phyloP scores from a whole-genome alignment of 2,113 vertebrate species.

The Camelus dromedarius region DNA sequence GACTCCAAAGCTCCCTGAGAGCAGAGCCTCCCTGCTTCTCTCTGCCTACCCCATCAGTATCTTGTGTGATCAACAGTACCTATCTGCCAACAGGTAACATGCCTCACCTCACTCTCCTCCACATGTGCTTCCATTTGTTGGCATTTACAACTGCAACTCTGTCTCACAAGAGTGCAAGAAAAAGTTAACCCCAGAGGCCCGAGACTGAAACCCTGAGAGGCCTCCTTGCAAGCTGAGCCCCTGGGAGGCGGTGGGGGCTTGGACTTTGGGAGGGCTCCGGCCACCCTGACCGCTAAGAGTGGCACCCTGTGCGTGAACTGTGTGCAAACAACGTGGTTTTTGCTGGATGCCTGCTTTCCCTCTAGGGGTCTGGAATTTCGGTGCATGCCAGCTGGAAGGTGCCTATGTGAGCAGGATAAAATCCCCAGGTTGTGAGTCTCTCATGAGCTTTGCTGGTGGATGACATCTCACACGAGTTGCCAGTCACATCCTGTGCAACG shows the following conservation, averaged over 20 bases:
- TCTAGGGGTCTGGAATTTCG: neutral
- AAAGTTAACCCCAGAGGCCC: neutral
- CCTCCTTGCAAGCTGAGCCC: neutral
- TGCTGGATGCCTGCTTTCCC: neutral
- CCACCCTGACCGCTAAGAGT: too few relatives aligned
- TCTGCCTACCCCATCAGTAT: neutral
- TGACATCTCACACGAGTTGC: rapidly evolving
- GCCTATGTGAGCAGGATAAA: neutral
- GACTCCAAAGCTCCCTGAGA: neutral
- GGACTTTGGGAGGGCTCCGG: neutral
- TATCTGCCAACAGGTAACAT: neutral
- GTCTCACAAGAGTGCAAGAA: neutral
- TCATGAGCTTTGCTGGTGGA: neutral
- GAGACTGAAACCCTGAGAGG: neutral
- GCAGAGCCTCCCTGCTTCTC: neutral
- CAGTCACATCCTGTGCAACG: neutral
- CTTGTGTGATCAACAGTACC: too few relatives aligned
- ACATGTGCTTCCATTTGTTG: neutral
- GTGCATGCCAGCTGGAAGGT: too few relatives aligned
- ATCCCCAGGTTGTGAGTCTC: neutral
- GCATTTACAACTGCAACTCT: neutral
- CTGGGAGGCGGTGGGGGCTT: neutral
- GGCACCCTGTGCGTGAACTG: neutral
- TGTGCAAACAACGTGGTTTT: rapidly evolving
- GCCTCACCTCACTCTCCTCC: neutral